A percentile compares a stretch with the other conserved stretches of the same genome.
These are phyloP conservation scores for Ridgeia piscesae DNA, from an alignment of 1,140 invertebrate species.

Conservation along the genomic window DNA sequence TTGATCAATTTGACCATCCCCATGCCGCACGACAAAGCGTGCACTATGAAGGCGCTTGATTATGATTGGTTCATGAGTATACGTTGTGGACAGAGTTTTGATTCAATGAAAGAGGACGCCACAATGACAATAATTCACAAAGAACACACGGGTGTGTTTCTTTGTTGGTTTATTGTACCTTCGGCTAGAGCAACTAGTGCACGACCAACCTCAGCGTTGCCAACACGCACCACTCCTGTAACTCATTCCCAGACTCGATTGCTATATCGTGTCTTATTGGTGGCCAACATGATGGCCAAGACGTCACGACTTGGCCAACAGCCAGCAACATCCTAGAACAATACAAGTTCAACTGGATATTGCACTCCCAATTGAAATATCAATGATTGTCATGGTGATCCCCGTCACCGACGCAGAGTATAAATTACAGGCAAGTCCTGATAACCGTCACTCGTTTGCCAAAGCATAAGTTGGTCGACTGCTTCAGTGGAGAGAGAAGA, in stretches of 20 bases:
- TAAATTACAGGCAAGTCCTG: background rate
- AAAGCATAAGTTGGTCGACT: background rate
- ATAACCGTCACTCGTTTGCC: too few relatives aligned
- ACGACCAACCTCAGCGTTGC: background rate
- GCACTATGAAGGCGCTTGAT: background rate
- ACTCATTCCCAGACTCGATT: background rate
- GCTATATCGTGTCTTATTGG: background rate
- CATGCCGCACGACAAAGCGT: background rate
- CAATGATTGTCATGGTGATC: background rate
- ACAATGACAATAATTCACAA: background rate
- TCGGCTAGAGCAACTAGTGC: too few relatives aligned
- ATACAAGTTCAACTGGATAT: background rate
- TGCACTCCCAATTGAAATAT: background rate
- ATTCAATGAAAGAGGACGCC: background rate
- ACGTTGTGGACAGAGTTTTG: background rate
- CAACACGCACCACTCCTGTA: background rate
- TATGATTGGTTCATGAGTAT: background rate
- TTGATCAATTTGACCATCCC: background rate
- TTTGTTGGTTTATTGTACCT: background rate
- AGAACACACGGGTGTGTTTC: background rate
- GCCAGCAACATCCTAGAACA: background rate
- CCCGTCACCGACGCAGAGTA: background rate
- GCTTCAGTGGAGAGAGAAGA: background rate
- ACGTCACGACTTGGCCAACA: background rate
- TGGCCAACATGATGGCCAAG: background rate